Base-by-base conservation (phyloP, 1,140 invertebrate genomes). In the Cardiocondyla obscurior region DNA sequence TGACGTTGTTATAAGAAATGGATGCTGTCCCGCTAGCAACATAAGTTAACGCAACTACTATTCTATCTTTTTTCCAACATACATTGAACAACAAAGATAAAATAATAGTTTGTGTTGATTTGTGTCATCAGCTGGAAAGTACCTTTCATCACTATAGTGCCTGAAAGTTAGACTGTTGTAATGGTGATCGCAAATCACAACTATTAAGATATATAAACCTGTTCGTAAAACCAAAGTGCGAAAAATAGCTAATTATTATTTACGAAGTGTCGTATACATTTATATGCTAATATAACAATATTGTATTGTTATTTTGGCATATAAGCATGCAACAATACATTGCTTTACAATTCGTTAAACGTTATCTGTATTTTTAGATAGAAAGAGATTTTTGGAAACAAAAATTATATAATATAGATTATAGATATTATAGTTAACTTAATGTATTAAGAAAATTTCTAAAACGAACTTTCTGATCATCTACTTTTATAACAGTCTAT, bases 61-160 rank as follows among this genome's bases (percentile, higher is more conserved):
- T n/a, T n/a, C n/a, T n/a, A n/a, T n/a, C n/a, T n/a, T n/a, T n/a
- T n/a, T n/a, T n/a, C n/a, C n/a, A n/a, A n/a, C n/a, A n/a, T n/a
- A n/a, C n/a, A n/a, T n/a, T n/a, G n/a, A n/a, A n/a, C n/a, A n/a
- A n/a, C n/a, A n/a, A n/a, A n/a, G n/a, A n/a, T n/a, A n/a, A n/a
- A n/a, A n/a, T n/a, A n/a, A n/a, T n/a, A n/a, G n/a, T n/a, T n/a
- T n/a, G n/a, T n/a, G n/a, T n/a, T n/a, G n/a, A n/a, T n/a, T n/a
- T n/a, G n/a, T n/a, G n/a, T n/a, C n/a, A n/a, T n/a, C n/a, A n/a
- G n/a, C n/a, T n/a, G n/a, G n/a, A n/a, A n/a, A n/a, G n/a, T n/a
- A n/a, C n/a, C n/a, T n/a, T n/a, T n/a, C n/a, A 70, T 84, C 88
- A 91, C 90, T 84, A 79, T 90, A 88, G 88, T 91, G 89, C 90